Evolutionary conservation across 1,140 invertebrate genomes (phyloP).

Genomic region (Harpegnathos saltator): DNA sequence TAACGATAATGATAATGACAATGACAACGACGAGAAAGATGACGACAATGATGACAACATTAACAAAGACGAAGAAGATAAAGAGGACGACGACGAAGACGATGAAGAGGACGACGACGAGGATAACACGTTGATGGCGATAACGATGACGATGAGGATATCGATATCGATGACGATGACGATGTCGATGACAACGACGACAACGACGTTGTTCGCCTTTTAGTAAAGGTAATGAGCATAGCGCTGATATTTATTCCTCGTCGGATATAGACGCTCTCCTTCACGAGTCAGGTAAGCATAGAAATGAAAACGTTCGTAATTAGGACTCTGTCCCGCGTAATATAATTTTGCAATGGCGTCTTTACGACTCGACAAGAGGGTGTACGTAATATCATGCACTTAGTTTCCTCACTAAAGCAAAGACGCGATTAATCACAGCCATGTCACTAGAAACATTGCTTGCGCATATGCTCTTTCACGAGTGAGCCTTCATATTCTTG

Average conservation of each 20-base stretch:
- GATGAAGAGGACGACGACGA: too few species aligned
- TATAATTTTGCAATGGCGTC: slow-evolving; percentile 9
- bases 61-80: too few species aligned
- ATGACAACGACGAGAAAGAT: too few species aligned
- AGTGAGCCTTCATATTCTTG: slow-evolving; percentile 37
- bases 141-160: neutral
- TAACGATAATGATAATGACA: too few species aligned
- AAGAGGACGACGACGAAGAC: too few species aligned
- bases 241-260: slow-evolving; percentile 82
- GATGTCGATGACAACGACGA: slow-evolving; percentile 58
- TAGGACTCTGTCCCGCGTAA: slow-evolving; percentile 51
- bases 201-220: slow-evolving; percentile 50
- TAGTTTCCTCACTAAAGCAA: slow-evolving; percentile 68
- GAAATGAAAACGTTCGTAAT: slow-evolving; percentile 73
- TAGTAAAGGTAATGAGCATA: slow-evolving; percentile 78
- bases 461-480: neutral
- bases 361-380: slow-evolving; percentile 67
- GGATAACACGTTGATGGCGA: too few species aligned
- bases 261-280: slow-evolving; percentile 81
- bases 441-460: slow-evolving; percentile 55
- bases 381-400: slow-evolving; percentile 75
- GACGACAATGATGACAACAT: too few species aligned
- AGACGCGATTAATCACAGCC: slow-evolving; percentile 64
- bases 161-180: slow-evolving; percentile 54
- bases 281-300: slow-evolving; percentile 80